A percentile compares a stretch with the other conserved stretches of the same genome.
These are phyloP conservation scores for Chymomyza fuscimana DNA, from an alignment of 2,888 invertebrate genomes.

Conservation along the genomic window DNA sequence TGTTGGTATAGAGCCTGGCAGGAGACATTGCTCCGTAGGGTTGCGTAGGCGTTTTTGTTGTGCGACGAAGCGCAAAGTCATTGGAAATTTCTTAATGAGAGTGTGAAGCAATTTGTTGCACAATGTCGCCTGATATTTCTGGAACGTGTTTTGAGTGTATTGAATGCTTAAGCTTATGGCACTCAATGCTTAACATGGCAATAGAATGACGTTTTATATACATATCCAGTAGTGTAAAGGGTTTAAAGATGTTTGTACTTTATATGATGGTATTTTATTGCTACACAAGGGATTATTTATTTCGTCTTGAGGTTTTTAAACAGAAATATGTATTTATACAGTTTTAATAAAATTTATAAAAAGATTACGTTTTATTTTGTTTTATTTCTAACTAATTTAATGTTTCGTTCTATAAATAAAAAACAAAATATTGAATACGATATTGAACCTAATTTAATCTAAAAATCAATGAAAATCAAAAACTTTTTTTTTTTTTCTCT, in stretches of 20 bases:
- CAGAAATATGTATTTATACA: no score
- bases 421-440: no score
- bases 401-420: no score
- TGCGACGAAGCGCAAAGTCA: not conserved
- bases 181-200: conserved; percentile 39
- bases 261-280: not conserved
- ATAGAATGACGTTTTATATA: not conserved
- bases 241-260: not conserved
- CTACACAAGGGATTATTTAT: no score
- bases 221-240: not conserved
- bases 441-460: no score
- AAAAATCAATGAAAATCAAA: no score
- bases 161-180: conserved; percentile 40
- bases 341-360: no score
- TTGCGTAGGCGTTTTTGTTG: conserved; percentile 5
- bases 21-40: conserved; percentile 11
- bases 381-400: no score
- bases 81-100: not conserved
- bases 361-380: no score
- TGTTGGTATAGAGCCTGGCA: conserved; percentile 33
- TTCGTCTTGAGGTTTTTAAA: no score
- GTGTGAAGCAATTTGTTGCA: conserved; percentile 63
- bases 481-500: no score
- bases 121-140: conserved; percentile 44
- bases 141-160: conserved; percentile 68